Evolutionary conservation across 1,140 invertebrate genomes (phyloP).

Genomic region (Achroia grisella): DNA sequence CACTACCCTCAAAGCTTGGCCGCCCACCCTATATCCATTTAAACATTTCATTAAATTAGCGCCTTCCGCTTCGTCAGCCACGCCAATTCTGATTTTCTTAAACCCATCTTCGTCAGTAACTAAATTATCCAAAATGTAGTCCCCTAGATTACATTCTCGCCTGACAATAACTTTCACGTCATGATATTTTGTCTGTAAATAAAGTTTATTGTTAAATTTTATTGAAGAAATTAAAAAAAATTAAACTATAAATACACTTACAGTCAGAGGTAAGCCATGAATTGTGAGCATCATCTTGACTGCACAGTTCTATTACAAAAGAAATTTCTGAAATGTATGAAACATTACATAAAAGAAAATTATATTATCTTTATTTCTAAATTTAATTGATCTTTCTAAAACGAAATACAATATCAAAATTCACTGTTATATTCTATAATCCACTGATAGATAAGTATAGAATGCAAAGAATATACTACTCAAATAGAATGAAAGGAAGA

Average conservation of each 20-base stretch:
- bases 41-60: conserved; percentile 41
- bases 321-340: neutral
- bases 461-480: too few species aligned
- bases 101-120: conserved; percentile 27
- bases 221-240: neutral
- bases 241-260: conserved; percentile 16
- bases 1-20: conserved; percentile 31
- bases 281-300: conserved; percentile 53
- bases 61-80: conserved; percentile 42
- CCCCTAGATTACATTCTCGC: conserved; percentile 43
- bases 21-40: conserved; percentile 36
- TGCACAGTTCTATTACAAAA: neutral
- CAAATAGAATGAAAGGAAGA: too few species aligned
- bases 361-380: too few species aligned
- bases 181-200: conserved; percentile 46
- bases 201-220: neutral
- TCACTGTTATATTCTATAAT: too few species aligned
- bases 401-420: too few species aligned
- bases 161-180: conserved; percentile 48
- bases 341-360: neutral
- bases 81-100: conserved; percentile 49
- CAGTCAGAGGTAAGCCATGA: conserved; percentile 34
- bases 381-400: too few species aligned
- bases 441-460: too few species aligned
- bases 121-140: conserved; percentile 53